Base-by-base conservation (phyloP, 2,888 invertebrate species). In the Sturmia bella region DNA sequence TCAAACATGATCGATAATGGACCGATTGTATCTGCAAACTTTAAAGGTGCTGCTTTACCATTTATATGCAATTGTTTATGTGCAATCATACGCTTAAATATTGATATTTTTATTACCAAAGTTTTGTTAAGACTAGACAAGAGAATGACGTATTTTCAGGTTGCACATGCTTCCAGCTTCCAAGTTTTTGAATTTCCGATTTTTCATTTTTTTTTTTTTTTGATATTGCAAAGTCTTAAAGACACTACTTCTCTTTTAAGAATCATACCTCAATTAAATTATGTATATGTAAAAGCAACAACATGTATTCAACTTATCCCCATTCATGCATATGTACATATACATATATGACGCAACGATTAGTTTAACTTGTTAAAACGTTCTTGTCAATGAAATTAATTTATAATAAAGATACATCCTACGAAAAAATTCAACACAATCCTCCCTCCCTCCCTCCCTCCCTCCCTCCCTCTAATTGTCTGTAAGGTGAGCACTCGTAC, bases 1-100 rank as follows among this genome's bases (percentile, higher is more conserved):
- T 90, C 83, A 91, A 91, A 88, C 91, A 91, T 86, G 91, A 91
- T 86, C 90, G 89, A 74, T 89, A 83, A 84, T 56, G 27, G 19
- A 6, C 4, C 15, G 5, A 37, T 24, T 56, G 17, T 17, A n/a
- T 27, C 39, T 12, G 6, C n/a, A 27, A 19, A 64, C 48, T 43
- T 63, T 73, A 15, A 19, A 37, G 81, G 81, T 81, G 81, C 81
- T 81, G 73, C 45, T 52, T 68, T 69, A 41, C 63, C 64, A 50
- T 77, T 54, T 3, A 64, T 74, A 74, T 39, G 64, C 82, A 82
- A 77, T 74, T 82, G 82, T 82, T 78, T 70, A 77, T 82, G 82
- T 82, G 82, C 82, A 82, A 82, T 82, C 77, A 82, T 74, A 82
- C 78, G 82, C 82, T 82, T 82, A 78, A 74, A 74, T 15, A 69